Conservation (phyloP, 2,888 invertebrate genomes). For the Diarsia rubi region DNA sequence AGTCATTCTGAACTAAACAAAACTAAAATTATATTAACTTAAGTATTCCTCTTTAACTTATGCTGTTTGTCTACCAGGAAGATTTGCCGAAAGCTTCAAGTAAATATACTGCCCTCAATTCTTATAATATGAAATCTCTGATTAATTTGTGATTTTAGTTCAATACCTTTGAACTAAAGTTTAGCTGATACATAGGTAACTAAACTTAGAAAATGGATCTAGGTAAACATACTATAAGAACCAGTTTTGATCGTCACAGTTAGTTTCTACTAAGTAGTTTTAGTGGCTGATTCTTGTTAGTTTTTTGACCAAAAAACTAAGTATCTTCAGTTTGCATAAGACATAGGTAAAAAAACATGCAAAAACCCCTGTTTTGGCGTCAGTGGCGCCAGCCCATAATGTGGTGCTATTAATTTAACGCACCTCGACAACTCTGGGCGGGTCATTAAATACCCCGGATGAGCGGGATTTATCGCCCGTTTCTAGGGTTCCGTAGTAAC, state of each 20-base stretch:
- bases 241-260: background rate
- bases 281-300: background rate
- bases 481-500: slow-evolving; percentile 44
- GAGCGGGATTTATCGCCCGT: slow-evolving; percentile 57
- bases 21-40: background rate
- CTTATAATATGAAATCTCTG: too few relatives aligned
- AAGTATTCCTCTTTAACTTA: background rate
- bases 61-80: background rate
- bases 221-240: background rate
- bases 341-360: slow-evolving; percentile 9
- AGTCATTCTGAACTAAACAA: background rate
- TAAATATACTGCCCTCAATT: background rate
- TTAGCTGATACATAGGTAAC: background rate
- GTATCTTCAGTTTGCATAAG: background rate
- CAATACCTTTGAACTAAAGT: background rate
- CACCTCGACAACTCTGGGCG: slow-evolving; percentile 51
- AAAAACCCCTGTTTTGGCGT: slow-evolving; percentile 49
- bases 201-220: background rate
- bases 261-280: background rate
- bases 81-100: background rate
- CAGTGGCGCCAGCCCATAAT: slow-evolving; percentile 59
- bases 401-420: slow-evolving; percentile 46
- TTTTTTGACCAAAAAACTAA: background rate
- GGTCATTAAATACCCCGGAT: slow-evolving; percentile 41
- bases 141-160: slow-evolving; percentile 1